These are phyloP conservation scores for Verasper variegatus DNA, from an alignment of 2,113 vertebrate genomes.

Conservation along the genomic window DNA sequence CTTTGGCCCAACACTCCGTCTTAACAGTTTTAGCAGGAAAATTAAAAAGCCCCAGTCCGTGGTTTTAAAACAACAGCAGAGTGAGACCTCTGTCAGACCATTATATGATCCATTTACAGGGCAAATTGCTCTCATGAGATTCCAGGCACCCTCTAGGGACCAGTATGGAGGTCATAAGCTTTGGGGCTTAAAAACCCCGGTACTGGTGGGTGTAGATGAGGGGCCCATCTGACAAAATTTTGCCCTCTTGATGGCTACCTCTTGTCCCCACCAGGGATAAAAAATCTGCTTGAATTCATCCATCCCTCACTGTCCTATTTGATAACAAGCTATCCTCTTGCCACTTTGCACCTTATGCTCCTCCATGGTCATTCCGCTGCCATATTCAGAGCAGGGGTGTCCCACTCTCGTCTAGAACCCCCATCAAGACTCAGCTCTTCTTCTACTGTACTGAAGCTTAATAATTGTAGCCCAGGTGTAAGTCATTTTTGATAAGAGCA, in stretches of 20 bases:
- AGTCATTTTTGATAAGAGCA: no score
- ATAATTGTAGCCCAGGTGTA: no score
- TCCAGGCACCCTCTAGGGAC: background rate
- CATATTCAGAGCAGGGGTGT: no score
- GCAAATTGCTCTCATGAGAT: background rate
- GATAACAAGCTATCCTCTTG: background rate
- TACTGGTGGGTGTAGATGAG: background rate
- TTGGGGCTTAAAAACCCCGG: background rate
- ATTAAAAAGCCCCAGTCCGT: conserved; percentile 11
- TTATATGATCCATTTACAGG: conserved; percentile 17
- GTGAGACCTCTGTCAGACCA: background rate
- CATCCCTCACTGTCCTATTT: background rate
- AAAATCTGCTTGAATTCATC: background rate
- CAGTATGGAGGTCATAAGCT: background rate
- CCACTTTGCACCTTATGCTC: background rate
- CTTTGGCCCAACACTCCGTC: conserved; percentile 28
- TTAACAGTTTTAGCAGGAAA: conserved; percentile 23
- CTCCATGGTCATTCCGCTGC: background rate
- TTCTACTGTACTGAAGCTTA: no score
- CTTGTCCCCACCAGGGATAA: background rate
- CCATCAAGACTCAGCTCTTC: no score
- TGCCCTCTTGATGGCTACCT: background rate
- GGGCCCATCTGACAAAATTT: no score
- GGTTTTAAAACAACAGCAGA: conserved; percentile 11
- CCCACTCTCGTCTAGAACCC: no score